These are phyloP conservation scores for Drosophila navojoa DNA, from an alignment of 1,140 invertebrate species.

Conservation along the genomic window DNA sequence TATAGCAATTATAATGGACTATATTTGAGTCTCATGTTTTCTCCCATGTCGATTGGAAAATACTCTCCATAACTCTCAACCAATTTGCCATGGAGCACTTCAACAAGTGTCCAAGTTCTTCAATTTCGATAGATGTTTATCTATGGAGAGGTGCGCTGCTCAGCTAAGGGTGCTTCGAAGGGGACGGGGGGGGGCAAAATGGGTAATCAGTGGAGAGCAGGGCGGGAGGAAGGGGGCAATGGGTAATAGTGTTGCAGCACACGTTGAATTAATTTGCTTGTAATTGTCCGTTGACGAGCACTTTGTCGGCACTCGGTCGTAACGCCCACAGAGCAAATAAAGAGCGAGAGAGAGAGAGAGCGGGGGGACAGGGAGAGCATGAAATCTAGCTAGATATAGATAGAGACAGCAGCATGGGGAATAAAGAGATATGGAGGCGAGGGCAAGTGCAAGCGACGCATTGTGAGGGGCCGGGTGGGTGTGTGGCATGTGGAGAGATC, in stretches of 20 bases:
- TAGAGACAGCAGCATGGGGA: not conserved
- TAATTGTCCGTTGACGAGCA: constrained; percentile 78
- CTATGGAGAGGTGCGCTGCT: constrained; percentile 16
- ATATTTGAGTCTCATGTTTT: too few relatives aligned
- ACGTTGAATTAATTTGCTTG: constrained; percentile 78
- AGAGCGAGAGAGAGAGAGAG: not conserved
- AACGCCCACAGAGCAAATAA: constrained; percentile 56
- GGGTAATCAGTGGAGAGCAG: too few relatives aligned
- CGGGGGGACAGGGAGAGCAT: not conserved
- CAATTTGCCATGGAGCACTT: constrained; percentile 1
- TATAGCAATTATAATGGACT: too few relatives aligned
- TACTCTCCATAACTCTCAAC: too few relatives aligned
- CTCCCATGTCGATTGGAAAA: too few relatives aligned
- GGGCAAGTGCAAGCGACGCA: not conserved
- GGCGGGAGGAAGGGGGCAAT: not conserved
- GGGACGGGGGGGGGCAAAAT: too few relatives aligned
- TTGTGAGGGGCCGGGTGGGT: not conserved
- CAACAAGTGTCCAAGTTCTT: constrained; percentile 40
- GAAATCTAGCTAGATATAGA: not conserved
- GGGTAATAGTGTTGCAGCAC: constrained; percentile 13
- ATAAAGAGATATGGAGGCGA: not conserved
- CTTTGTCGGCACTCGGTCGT: constrained; percentile 69
- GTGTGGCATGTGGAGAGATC: not conserved
- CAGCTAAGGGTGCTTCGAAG: not conserved
- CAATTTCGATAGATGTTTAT: constrained; percentile 47